Percentiles rank a stretch among this genome's conserved stretches.
phyloP scores from a whole-genome alignment of 2,888 invertebrate genomes.

The Epinotia brunnichana region DNA sequence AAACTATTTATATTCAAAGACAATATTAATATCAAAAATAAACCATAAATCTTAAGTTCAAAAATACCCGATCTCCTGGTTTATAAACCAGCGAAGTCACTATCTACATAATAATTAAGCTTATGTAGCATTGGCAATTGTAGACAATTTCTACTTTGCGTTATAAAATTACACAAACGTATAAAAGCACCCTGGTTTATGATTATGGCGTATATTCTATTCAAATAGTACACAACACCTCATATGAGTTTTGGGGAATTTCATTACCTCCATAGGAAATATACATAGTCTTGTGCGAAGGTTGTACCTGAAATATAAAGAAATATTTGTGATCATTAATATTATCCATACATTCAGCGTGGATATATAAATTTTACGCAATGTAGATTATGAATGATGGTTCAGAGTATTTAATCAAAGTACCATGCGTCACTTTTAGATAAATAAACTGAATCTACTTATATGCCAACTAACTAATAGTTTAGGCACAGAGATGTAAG shows the following conservation, averaged over 20 bases:
- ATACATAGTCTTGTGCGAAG: conserved; percentile 71
- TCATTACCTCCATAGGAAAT: conserved; percentile 73
- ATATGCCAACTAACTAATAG: no score
- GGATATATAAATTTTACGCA: background rate
- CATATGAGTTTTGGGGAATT: conserved; percentile 65
- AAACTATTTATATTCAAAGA: background rate
- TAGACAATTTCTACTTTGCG: background rate
- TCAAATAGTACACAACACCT: conserved; percentile 68
- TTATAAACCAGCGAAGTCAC: background rate
- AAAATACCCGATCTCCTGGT: conserved; percentile 5
- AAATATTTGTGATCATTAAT: conserved; percentile 24
- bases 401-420: no score
- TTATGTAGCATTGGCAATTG: background rate
- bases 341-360: no score
- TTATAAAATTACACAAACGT: background rate
- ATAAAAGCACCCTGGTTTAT: background rate
- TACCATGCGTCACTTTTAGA: no score
- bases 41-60: conserved; percentile 4
- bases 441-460: no score
- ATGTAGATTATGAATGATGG: background rate
- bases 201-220: conserved; percentile 37
- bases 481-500: no score
- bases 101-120: background rate
- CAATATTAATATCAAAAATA: conserved; percentile 28
- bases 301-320: conserved; percentile 69